A percentile compares a stretch with the other conserved stretches of the same genome.
phyloP scores from a whole-genome alignment of 2,888 invertebrate genomes.

The Perdita meconis region DNA sequence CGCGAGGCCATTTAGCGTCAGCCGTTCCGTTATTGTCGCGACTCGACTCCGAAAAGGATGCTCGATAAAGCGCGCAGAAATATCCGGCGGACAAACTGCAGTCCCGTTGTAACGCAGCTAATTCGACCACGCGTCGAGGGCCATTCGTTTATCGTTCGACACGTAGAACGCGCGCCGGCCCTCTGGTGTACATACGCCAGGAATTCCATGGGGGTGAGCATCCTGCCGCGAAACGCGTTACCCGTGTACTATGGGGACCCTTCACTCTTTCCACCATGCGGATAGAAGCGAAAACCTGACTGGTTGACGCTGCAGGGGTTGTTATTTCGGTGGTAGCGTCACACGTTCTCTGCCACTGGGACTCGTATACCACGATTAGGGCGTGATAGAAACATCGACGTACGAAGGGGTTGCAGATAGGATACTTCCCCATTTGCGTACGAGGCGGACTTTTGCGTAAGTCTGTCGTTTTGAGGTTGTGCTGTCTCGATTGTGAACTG shows the following conservation, averaged over 20 bases:
- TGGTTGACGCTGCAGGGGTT: conserved; percentile 33
- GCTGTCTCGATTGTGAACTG: neutral
- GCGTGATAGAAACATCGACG: conserved; percentile 50
- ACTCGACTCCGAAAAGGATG: conserved; percentile 30
- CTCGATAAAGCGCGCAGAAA: conserved; percentile 56
- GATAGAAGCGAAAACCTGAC: conserved; percentile 50
- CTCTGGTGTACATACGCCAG: conserved; percentile 10
- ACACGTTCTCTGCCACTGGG: conserved; percentile 33
- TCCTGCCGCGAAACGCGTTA: conserved; percentile 20
- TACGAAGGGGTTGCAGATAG: conserved; percentile 23
- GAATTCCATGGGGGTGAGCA: conserved; percentile 38
- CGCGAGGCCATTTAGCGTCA: conserved; percentile 38
- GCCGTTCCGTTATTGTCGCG: conserved; percentile 34
- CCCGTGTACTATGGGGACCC: conserved; percentile 12
- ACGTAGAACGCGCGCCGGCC: conserved; percentile 30
- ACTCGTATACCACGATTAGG: conserved; percentile 51
- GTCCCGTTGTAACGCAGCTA: conserved; percentile 50
- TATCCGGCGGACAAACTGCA: conserved; percentile 56
- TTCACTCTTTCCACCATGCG: conserved; percentile 18
- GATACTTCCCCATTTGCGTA: conserved; percentile 41
- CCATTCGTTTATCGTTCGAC: conserved; percentile 65
- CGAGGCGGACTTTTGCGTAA: conserved; percentile 7
- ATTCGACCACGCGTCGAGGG: conserved; percentile 54
- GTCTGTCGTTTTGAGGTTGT: neutral
- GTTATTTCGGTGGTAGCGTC: conserved; percentile 50